Percentiles rank a stretch among this genome's conserved stretches.
These are phyloP conservation scores for Lagenorhynchus albirostris DNA, from an alignment of 2,113 vertebrate species.

Conservation along the genomic window DNA sequence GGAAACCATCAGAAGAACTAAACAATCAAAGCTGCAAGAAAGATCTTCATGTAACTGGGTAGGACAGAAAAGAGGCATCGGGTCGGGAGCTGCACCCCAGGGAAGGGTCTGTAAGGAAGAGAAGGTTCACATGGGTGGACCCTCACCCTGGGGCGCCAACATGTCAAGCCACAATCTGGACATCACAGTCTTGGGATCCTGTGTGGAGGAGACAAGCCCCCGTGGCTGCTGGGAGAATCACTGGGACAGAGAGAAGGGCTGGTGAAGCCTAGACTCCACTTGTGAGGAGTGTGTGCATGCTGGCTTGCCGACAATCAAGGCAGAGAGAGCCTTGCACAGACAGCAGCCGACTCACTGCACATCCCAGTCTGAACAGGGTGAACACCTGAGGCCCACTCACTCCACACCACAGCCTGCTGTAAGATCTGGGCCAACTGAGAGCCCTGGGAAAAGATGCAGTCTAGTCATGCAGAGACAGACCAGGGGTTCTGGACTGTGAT, in stretches of 20 bases:
- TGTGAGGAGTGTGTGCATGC: background rate
- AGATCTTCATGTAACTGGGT: background rate
- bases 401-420: background rate
- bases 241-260: background rate
- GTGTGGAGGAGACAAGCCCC: background rate
- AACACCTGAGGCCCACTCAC: background rate
- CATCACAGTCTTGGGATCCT: background rate
- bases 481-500: background rate
- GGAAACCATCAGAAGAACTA: background rate
- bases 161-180: background rate
- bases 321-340: background rate
- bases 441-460: background rate
- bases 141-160: background rate
- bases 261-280: background rate
- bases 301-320: background rate
- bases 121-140: background rate
- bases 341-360: background rate
- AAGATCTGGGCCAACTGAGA: background rate
- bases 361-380: background rate
- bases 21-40: background rate
- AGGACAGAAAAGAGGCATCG: background rate
- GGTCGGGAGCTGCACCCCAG: background rate
- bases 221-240: too few relatives aligned
- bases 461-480: background rate
- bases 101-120: background rate